Percentiles rank a stretch among this genome's conserved stretches.
These are phyloP conservation scores for Ameiurus melas DNA, from an alignment of 2,113 vertebrate genomes.

Conservation along the genomic window DNA sequence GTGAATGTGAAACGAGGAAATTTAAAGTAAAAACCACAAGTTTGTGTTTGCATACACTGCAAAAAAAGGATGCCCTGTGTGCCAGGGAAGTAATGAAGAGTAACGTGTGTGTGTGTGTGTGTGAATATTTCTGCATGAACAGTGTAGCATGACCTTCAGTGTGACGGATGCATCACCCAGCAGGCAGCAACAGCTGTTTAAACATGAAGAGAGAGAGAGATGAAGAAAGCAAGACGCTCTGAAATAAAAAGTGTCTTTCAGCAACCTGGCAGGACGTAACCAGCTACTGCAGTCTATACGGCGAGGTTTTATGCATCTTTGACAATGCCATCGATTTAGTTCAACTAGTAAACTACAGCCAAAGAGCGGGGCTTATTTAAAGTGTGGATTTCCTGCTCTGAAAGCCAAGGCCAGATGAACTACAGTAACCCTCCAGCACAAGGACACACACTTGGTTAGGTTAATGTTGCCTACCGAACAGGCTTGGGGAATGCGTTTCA, in stretches of 20 bases:
- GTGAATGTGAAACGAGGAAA: slow-evolving; percentile 19
- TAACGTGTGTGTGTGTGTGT: background rate
- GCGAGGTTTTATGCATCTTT: background rate
- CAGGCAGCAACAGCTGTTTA: slow-evolving; percentile 33
- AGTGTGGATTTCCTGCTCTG: background rate
- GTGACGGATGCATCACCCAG: slow-evolving; percentile 24
- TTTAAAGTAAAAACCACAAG: background rate
- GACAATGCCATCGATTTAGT: background rate
- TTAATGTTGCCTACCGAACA: background rate
- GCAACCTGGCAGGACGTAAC: background rate
- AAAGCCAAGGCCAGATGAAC: slow-evolving; percentile 60
- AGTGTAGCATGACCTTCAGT: slow-evolving; percentile 8
- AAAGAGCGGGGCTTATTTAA: background rate
- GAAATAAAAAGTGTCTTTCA: background rate
- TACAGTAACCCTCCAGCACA: slow-evolving; percentile 59
- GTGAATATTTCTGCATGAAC: slow-evolving; percentile 19
- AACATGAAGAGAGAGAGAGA: slow-evolving; percentile 33
- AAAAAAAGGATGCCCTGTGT: background rate
- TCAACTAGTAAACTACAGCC: background rate
- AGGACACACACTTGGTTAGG: background rate
- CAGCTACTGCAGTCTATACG: background rate
- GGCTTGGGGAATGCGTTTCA: background rate
- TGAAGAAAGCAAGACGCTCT: slow-evolving; percentile 22
- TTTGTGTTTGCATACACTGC: background rate
- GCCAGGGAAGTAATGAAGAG: slow-evolving; percentile 11